Evolutionary conservation across 2,888 invertebrate genomes (phyloP), one percentile per base, ranked within the genome.

Genomic region (Oligia fasciuncula): DNA sequence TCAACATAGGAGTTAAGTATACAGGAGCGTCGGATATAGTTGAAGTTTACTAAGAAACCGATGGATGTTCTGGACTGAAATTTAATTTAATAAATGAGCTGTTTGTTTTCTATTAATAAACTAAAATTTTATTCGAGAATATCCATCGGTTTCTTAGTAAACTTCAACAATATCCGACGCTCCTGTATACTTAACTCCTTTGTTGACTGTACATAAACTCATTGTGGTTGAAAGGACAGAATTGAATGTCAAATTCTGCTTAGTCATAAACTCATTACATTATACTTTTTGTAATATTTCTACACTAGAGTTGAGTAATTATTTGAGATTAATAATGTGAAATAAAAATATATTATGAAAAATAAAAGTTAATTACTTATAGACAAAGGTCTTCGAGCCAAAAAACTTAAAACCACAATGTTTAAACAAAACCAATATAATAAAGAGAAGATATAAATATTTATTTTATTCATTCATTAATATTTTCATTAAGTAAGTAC

Each of bases 401-500:
- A 63, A n/a, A 75, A 75, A 43, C 14, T 6, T 2, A 40, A 75
- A 68, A 77, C 35, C 11, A 49, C 29, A 69, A 23, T 51, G 13
- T 17, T 60, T 35, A 51, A 51, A 54, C 29, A 4, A 46, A 78
- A 46, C 1, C 13, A 54, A 51, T 62, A 49, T 17, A 51, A 23
- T 71, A 63, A 35, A 29, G 40, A 60, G 40, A 43, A 17, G 9
- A 70, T 60, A 46, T 72, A 2, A n/a, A 73, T 54, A n/a, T 40
- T 40, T 0, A 66, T 69, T 63, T 66, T 40, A 68, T 40, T 76
- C 14, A 70, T 76, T 82, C 23, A 73, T 23, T 5, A 5, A 71
- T 71, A n/a, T 68, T 60, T 63, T 67, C 67, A 77, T 83, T 83
- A 77, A 73, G 49, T 63, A 83, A 83, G 49, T 71, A 68, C 70